Conservation (phyloP, 1,140 invertebrate genomes). For the Drosophila pectinifera region DNA sequence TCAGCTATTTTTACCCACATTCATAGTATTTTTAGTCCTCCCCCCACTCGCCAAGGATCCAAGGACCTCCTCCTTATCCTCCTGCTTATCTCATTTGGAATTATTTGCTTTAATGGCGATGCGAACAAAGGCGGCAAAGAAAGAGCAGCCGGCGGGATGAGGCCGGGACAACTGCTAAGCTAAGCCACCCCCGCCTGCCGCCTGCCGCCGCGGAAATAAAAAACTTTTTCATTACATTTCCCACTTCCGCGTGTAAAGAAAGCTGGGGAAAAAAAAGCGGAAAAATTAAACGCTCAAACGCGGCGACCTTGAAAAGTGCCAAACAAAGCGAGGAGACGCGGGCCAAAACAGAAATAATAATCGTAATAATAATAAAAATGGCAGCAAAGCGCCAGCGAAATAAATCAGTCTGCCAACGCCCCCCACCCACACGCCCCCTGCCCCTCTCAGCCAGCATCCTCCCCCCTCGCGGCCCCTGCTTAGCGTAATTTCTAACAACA, state of each 20-base stretch:
- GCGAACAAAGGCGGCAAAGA: constrained; percentile 36
- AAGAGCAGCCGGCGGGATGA: background rate
- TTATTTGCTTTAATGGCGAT: constrained; percentile 78
- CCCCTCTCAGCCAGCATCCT: constrained; percentile 11
- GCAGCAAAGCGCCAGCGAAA: constrained; percentile 71
- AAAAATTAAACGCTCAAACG: constrained; percentile 54
- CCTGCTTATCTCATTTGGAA: constrained; percentile 77
- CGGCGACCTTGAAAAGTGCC: constrained; percentile 74
- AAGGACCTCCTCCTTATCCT: background rate
- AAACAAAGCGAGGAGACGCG: constrained; percentile 16
- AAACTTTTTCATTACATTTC: constrained; percentile 82
- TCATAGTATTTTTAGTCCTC: constrained; percentile 7
- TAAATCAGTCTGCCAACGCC: constrained; percentile 71
- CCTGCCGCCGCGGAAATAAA: constrained; percentile 54
- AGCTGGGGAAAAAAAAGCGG: constrained; percentile 7
- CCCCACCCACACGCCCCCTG: no score
- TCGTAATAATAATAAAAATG: constrained; percentile 81
- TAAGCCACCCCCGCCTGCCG: background rate
- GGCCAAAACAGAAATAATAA: constrained; percentile 73
- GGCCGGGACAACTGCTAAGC: constrained; percentile 26
- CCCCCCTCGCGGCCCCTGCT: constrained; percentile 35
- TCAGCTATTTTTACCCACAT: constrained; percentile 16
- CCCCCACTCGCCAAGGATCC: no score
- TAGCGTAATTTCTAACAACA: constrained; percentile 77
- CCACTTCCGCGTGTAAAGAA: constrained; percentile 58